Evolutionary conservation across 2,113 vertebrate species (phyloP), one percentile per base, ranked within the genome.

Genomic region (Tinamus guttatus): DNA sequence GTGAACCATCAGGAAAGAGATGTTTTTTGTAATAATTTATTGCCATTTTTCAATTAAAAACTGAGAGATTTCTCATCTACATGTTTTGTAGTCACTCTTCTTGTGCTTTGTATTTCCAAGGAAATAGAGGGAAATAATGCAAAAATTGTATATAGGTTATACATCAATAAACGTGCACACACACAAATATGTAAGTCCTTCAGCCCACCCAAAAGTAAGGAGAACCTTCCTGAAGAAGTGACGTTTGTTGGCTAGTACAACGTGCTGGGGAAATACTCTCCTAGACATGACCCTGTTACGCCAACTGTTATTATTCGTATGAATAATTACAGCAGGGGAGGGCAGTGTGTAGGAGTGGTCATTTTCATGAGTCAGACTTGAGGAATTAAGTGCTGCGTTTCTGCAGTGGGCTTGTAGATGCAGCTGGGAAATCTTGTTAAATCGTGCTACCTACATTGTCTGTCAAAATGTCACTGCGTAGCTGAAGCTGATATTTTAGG

Each of bases 71-170:
- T 77, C 54, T 70, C n/a, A 67, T 36, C 65, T 84, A 11, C 14
- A 1, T 0, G 0, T 74, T 89, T 32, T 36, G 76, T 65, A 77
- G 7, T 65, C 14, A 15, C 14, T 63, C 65, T 84, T 60, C 21
- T 38, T 85, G 89, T 81, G 22, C 56, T 84, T 84, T 85, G 8
- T 54, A 49, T 85, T 95, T 91, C 62, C 18, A 75, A 75, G 64
- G 28, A 51, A 27, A 17, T 45, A 60, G 45, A 81, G 13, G 36
- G 19, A 89, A 88, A 87, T 34, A 27, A 76, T 85, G 64, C 40
- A 1, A 25, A 43, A 58, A 18, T 38, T 79, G 8, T 51, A n/a
- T 11, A 7, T 56, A 32, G 19, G 7, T 52, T 85, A 8, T 5
- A 13, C 27, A 18, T 49, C 54, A 62, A 25, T 28, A 62, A 81